Percentiles rank a stretch among this genome's conserved stretches.
Evolutionary conservation across 2,888 invertebrate species (phyloP).

Genomic region (Sphecodes monilicornis): DNA sequence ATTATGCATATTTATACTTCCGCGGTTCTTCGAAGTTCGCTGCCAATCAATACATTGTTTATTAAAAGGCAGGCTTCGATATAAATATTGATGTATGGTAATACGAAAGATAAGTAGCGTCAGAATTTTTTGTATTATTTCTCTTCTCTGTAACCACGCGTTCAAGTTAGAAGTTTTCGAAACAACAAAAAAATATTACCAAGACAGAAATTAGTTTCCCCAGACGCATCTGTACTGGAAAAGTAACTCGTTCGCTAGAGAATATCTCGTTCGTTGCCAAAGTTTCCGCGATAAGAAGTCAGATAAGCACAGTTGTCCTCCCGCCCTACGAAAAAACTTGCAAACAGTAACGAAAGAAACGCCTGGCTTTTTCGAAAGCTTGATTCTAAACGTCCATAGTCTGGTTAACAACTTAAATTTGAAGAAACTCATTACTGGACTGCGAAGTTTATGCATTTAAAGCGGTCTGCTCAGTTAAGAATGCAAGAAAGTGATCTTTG

Average conservation of each 20-base stretch:
- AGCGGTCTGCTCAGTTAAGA: background rate
- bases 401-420: background rate
- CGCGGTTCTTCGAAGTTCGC: background rate
- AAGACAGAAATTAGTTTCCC: slow-evolving; percentile 43
- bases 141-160: background rate
- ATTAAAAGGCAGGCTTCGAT: background rate
- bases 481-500: too few relatives aligned
- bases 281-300: slow-evolving; percentile 23
- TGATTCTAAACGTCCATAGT: background rate
- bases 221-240: slow-evolving; percentile 1
- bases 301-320: slow-evolving; percentile 15
- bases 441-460: background rate
- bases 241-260: background rate
- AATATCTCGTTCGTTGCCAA: slow-evolving; percentile 34
- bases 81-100: slow-evolving; percentile 12
- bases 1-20: background rate
- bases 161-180: background rate
- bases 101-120: background rate
- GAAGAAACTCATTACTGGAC: background rate
- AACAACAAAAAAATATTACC: background rate
- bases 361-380: background rate
- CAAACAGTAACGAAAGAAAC: background rate
- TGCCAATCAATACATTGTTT: background rate
- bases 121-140: background rate
- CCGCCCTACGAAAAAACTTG: background rate